Base-by-base conservation (phyloP, 2,888 invertebrate species). In the Ormyrus nitidulus region DNA sequence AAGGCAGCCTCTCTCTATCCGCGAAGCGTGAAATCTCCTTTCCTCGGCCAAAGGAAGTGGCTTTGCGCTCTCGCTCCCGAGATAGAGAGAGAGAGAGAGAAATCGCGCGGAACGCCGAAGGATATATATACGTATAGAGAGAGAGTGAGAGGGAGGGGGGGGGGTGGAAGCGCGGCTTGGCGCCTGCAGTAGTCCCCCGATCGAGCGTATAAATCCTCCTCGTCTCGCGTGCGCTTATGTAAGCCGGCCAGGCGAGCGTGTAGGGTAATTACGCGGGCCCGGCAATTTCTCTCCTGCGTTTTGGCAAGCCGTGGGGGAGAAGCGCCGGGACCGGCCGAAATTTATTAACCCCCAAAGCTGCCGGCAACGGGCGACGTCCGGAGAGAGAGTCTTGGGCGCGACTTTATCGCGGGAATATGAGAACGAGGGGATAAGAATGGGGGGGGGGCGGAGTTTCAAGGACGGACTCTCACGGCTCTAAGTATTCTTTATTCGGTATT, bases 21-120 rank as follows among this genome's bases (percentile, higher is more conserved):
- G 34, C 62, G 72, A 62, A 64, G 73, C 64, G 62, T 64, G 49
- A 65, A 73, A 73, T 73, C 73, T 64, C 10, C 73, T 56, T 73
- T 73, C 54, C 6, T 54, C 53, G 53, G n/a, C 44, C 19, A 19
- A 19, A 19, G 19, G 19, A 19, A 19, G 19, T 19, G 19, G 19
- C 19, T 19, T 2, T 19, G 19, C 44, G 19, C 19, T 19, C 19
- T 19, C 19, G 61, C 44, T 46, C 59, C 5, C 9, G 19, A 6
- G 7, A n/a, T 19, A 61, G 71, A 72, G 51, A 48, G 61, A 61
- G 44, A 2, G 19, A 11, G 19, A 2, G 9, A 49, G 58, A 59
- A 46, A 53, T 71, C 58, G 61, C 13, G 49, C 9, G 72, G 46
- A 51, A 54, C 13, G 10, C 53, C 44, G 53, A 53, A 10, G 2